Evolutionary conservation across 2,113 vertebrate genomes (phyloP), one percentile per base, ranked within the genome.

Genomic region (Isichthys henryi): DNA sequence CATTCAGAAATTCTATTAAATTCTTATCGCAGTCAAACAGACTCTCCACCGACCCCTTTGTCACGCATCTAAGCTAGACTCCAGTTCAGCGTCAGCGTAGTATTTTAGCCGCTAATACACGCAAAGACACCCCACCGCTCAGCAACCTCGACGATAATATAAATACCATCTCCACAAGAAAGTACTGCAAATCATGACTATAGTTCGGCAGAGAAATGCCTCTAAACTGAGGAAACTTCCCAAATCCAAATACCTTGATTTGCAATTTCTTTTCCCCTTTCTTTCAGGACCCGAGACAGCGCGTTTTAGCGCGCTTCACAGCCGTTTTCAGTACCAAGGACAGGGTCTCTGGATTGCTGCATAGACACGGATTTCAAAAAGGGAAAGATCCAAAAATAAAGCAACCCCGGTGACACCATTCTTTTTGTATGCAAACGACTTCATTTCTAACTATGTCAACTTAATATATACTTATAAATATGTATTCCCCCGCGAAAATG

Each of bases 1-100:
- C 95, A 93, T 95, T 96, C 93, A 94, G 94, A 94, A 94, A 96
- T 96, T 95, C 95, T 96, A 95, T 95, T 95, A 94, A 80, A 80
- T 43, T 80, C 74, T 80, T 80, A 80, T 80, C 74, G 74, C 74
- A 7, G 13, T 43, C 74, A 80, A 80, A 80, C 74, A 80, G 74
- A n/a, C 74, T 43, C 74, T 43, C 35, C 19, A 8, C 74, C 74
- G 35, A 80, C 74, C 74, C 74, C 74, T 80, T 80, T 80, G 74
- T 80, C 74, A 80, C 35, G 35, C 74, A 80, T 80, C 74, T 80
- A 35, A 80, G 31, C 74, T 80, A 13, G 43, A 80, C 31, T 70
- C 11, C 74, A 80, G 74, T 43, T 19, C 35, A 27, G 62, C 35
- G 35, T 80, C 2, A 80, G 74, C 74, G 74, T 43, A 80, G 74